Evolutionary conservation across 2,113 vertebrate genomes (phyloP).

Genomic region (Typhlomys cinereus): DNA sequence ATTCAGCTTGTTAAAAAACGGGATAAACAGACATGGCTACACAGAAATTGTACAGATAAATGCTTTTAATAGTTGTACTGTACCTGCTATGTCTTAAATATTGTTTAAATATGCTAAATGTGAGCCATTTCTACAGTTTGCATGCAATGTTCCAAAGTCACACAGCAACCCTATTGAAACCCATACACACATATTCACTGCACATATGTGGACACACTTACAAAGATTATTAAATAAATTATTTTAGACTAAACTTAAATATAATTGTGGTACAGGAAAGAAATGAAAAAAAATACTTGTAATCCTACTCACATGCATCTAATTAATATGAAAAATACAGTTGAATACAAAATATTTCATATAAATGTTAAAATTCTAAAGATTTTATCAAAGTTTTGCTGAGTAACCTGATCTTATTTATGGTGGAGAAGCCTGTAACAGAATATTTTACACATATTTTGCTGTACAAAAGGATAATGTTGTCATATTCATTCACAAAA

Average conservation of each 20-base stretch:
- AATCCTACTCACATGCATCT: neutral
- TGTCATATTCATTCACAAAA: no score
- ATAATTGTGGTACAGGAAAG: neutral
- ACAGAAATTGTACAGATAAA: neutral
- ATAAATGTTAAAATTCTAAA: no score
- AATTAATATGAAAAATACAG: no score
- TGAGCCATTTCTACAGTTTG: no score
- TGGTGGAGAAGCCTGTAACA: no score
- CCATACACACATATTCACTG: neutral
- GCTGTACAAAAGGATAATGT: no score
- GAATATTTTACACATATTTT: neutral
- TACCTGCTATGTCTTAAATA: neutral
- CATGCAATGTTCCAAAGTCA: neutral
- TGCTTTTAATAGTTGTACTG: neutral
- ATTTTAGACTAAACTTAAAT: neutral
- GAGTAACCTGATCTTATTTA: neutral
- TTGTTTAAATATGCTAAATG: no score
- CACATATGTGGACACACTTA: neutral
- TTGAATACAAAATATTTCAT: neutral
- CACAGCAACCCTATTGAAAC: neutral
- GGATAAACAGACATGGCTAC: neutral
- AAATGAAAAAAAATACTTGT: neutral
- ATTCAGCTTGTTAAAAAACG: neutral
- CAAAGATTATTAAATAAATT: neutral
- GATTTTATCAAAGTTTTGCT: neutral